Base-by-base conservation (phyloP, 2,888 invertebrate species). In the Eilema caniola region DNA sequence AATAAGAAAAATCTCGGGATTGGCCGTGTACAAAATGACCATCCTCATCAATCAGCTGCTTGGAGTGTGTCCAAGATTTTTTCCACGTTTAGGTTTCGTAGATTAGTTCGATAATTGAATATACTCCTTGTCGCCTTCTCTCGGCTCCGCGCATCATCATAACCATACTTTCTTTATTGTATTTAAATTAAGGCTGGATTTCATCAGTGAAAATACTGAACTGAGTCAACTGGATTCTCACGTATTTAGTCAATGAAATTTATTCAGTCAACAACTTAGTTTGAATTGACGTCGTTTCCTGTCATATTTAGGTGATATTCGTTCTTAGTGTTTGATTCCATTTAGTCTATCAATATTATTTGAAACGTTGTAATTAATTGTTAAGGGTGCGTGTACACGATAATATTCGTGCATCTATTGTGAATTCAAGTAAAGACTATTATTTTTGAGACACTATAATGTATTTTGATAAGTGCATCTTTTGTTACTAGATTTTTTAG, bases 11-110 rank as follows among this genome's bases (percentile, higher is more conserved):
- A 93, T 92, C 90, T 92, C 93, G 89, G 90, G 94, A 95, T 95
- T 95, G 95, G 95, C 93, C 94, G 95, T 94, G 94, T 92, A 93
- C 95, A 91, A 95, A 94, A 94, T 95, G 95, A 93, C 95, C 95
- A 95, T 95, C 95, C 95, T 95, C 95, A 95, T 95, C 95, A 95
- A 95, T 95, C 95, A 95, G 94, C 94, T 94, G 92, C 92, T 95
- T 95, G 95, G 95, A 94, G 85, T 86, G 86, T 82, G 88, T 93
- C 95, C 95, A 95, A 95, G 87, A 93, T 94, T 95, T 95, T 94
- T 95, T 95, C 94, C 93, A 93, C 94, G 95, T 94, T 95, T 94
- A 95, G 92, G 91, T 94, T 94, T 93, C 88, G 88, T 91, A 94
- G 94, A 93, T 94, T 93, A 91, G 92, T 92, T 90, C 88, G 90